Base-by-base conservation (phyloP, 2,888 invertebrate genomes). In the Leptura quadrifasciata region DNA sequence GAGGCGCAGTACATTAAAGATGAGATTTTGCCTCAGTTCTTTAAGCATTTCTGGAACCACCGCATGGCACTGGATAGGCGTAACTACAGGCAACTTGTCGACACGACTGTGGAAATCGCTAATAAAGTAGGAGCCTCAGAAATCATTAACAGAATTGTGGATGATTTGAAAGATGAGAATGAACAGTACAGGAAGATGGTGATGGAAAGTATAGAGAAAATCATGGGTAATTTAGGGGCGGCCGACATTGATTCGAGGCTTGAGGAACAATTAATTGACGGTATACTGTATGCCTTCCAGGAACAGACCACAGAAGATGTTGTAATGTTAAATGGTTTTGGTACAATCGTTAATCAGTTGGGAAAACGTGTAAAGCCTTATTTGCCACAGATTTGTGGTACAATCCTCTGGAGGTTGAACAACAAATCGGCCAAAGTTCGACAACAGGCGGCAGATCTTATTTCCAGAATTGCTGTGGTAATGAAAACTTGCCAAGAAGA, bases 401-500 rank as follows among this genome's bases (percentile, higher is more conserved):
- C 99, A 1, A 99, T 99, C 86, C 91, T 99, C 67, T 99, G 99
- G 99, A 93, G 99, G 79, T 93, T 99, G 88, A 99, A 99, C 91
- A 99, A 99, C 89, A 99, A 99, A 91, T 98, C 98, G 0, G 99
- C 99, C 1, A 99, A 99, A 91, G 99, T 97, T 9, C 94, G 99
- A 72, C 99, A 99, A 88, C 99, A 99, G 90, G 99, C 99, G 0
- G 99, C 99, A 0, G 99, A 99, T 91, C 93, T 99, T 81, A 99
- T 99, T 86, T 98, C 99, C 0, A 93, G 98, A 71, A 98, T 97
- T 83, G 99, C 99, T 1, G 96, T 98, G 4, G 99, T 99, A 35
- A 99, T 99, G 99, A 99, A 99, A 89, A 98, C 98, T 0, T 99
- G 99, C 87, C 98, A 99, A 89, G 99, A 99, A 91, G 99, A 99